Evolutionary conservation across 2,113 vertebrate species (phyloP).

Genomic region (Nesoenas mayeri): DNA sequence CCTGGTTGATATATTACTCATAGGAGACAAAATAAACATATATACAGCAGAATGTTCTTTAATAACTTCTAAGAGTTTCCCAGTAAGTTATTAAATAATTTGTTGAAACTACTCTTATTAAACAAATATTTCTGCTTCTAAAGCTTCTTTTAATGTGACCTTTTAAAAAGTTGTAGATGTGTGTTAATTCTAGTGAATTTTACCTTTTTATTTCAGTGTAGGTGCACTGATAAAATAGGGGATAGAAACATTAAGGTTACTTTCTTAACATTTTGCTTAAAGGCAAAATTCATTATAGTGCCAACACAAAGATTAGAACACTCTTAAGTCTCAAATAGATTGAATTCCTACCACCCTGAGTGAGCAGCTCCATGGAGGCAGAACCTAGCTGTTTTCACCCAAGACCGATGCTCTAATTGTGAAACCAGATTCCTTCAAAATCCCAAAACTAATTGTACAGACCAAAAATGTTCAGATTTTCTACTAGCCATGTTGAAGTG

Average conservation of each 20-base stretch:
- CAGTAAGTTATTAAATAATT: neutral
- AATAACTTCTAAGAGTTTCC: neutral
- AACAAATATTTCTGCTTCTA: neutral
- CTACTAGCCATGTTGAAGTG: neutral
- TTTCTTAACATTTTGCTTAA: neutral
- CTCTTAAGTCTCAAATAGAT: neutral
- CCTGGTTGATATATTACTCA: neutral
- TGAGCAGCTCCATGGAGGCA: neutral
- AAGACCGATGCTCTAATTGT: fast-evolving
- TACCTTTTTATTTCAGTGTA: neutral
- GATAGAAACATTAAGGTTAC: neutral
- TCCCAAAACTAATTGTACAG: neutral
- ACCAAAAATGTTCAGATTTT: neutral
- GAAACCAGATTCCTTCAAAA: neutral
- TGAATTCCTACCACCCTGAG: neutral
- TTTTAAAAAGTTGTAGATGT: neutral
- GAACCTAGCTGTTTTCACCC: neutral
- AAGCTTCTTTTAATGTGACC: neutral
- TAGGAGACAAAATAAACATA: neutral
- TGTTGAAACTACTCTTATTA: neutral
- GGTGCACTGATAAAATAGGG: fast-evolving
- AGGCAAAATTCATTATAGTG: neutral
- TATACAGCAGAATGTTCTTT: neutral
- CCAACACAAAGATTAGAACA: neutral
- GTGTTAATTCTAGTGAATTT: neutral